Conservation (phyloP, 2,113 vertebrate genomes). For the Lophura nycthemera region DNA sequence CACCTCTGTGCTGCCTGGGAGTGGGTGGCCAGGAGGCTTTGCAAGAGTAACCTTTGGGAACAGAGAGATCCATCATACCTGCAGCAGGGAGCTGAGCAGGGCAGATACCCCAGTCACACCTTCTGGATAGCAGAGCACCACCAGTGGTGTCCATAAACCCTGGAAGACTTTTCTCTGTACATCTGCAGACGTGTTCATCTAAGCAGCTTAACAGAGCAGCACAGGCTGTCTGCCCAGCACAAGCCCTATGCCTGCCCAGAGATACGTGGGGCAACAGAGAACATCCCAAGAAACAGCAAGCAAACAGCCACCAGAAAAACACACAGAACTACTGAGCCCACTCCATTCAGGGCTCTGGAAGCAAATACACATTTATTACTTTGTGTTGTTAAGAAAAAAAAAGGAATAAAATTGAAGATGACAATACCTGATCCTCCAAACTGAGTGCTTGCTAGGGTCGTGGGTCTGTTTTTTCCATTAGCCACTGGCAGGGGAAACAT, state of each 20-base stretch:
- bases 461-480: constrained; percentile 95
- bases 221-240: neutral
- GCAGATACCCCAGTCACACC: neutral
- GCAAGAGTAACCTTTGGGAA: neutral
- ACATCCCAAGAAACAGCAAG: neutral
- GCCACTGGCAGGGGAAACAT: constrained; percentile 97
- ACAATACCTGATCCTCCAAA: constrained; percentile 92
- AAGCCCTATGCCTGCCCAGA: neutral
- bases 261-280: neutral
- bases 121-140: neutral
- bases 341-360: neutral
- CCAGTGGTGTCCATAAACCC: neutral
- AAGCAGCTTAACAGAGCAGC: neutral
- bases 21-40: neutral
- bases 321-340: neutral
- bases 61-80: neutral
- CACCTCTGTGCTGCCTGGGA: neutral
- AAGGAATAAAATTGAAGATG: neutral
- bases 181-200: neutral
- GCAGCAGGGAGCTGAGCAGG: neutral
- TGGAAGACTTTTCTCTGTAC: neutral
- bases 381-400: neutral
- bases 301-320: neutral
- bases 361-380: neutral
- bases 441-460: constrained; percentile 91